Conservation (phyloP, 1,140 invertebrate genomes). For the Penaeus japonicus region DNA sequence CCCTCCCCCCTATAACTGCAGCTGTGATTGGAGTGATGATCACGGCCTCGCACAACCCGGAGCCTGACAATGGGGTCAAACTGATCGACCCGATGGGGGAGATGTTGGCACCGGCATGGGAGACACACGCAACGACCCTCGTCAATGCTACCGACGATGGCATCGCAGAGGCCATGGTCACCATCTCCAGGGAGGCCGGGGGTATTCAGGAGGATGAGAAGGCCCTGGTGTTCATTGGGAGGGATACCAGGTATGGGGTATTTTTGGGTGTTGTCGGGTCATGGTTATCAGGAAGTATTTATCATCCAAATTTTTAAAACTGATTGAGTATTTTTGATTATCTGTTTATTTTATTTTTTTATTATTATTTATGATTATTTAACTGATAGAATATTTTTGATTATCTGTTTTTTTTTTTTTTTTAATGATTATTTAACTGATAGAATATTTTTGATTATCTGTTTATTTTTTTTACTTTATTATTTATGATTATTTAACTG, state of each 20-base stretch:
- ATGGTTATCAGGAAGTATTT: too few species aligned
- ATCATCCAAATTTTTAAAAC: too few species aligned
- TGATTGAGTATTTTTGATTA: too few species aligned
- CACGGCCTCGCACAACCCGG: constrained; percentile 98
- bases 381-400: too few species aligned
- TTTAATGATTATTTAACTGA: too few species aligned
- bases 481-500: too few species aligned
- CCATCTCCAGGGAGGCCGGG: constrained; percentile 69
- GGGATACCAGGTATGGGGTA: constrained; percentile 75
- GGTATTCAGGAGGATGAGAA: constrained; percentile 75
- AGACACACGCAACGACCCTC: constrained; percentile 78
- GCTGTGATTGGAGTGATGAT: constrained; percentile 94
- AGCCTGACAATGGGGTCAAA: constrained; percentile 96
- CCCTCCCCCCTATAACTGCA: constrained; percentile 38
- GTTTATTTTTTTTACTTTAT: neutral
- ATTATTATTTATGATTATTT: too few species aligned
- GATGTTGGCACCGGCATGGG: constrained; percentile 94
- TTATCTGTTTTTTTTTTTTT: neutral
- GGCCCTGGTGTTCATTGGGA: constrained; percentile 75
- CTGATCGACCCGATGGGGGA: constrained; percentile 94
- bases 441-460: neutral
- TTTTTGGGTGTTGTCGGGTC: neutral
- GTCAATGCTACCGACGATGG: constrained; percentile 66
- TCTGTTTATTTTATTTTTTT: neutral
- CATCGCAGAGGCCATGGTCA: constrained; percentile 63